Base-by-base conservation (phyloP, 2,888 invertebrate genomes). In the Ectemnius lituratus region DNA sequence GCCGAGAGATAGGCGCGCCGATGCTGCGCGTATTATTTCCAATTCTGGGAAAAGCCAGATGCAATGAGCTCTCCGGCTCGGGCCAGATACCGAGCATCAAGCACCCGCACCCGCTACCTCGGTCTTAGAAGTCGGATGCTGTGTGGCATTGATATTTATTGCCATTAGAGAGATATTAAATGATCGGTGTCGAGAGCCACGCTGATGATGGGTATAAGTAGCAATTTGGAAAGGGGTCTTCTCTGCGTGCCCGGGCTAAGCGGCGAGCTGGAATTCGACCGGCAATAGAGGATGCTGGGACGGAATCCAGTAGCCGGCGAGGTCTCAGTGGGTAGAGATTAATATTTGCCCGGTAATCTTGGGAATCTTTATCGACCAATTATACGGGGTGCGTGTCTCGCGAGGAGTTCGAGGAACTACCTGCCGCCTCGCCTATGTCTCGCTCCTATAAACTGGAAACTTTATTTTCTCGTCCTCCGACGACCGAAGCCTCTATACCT, bases 381-480 rank as follows among this genome's bases (percentile, higher is more conserved):
- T 81, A 80, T 79, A 74, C 78, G 75, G 78, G 80, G 80, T 67
- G 78, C 52, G 16, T 70, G 77, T 72, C 67, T 62, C 70, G 27
- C 61, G 65, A 37, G 77, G 67, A 69, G 72, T 64, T 73, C 73
- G 78, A 65, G 73, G 70, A 74, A 73, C 72, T 80, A 81, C 81
- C 81, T 81, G 80, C 67, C 70, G 67, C n/a, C 52, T 14, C 67
- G 73, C 69, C 71, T 73, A 65, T 37, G 59, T 58, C 18, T 71
- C 71, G 75, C 74, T 75, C 77, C 79, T 83, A 85, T 87, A 86
- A 86, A 86, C 78, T 86, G 84, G 86, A 87, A 86, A 86, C 80
- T 86, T 87, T 86, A 87, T 87, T 86, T 85, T 84, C 86, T 80
- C 75, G 76, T 74, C 70, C 65, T 58, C 52, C 57, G 66, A 57